Conservation (phyloP, 2,888 invertebrate species). For the Ochropacha duplaris region DNA sequence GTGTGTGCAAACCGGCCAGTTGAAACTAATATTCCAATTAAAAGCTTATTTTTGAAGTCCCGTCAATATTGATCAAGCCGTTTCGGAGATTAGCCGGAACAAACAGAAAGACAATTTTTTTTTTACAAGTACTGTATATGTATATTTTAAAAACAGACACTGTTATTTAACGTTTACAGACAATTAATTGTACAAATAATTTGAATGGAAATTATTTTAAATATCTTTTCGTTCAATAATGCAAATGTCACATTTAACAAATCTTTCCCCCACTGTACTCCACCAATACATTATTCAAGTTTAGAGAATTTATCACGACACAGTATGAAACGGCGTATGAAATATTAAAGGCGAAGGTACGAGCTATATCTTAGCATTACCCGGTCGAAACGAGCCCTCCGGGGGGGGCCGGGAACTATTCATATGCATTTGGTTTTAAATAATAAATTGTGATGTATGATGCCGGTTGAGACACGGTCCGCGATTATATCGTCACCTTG, state of each 20-base stretch:
- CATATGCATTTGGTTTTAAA: slow-evolving; percentile 40
- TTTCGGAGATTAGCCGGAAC: no score
- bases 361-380: slow-evolving; percentile 25
- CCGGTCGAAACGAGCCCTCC: slow-evolving; percentile 20
- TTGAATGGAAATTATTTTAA: no score
- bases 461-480: slow-evolving; percentile 6
- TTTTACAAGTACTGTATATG: no score
- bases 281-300: slow-evolving; percentile 27
- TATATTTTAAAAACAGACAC: no score
- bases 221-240: slow-evolving; percentile 7
- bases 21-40: no score
- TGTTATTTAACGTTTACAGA: no score
- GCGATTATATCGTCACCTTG: slow-evolving; percentile 2
- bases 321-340: slow-evolving; percentile 35
- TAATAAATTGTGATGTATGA: slow-evolving; percentile 38
- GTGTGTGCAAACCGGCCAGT: no score
- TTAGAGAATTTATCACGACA: slow-evolving; percentile 33
- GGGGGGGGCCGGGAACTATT: slow-evolving; percentile 25
- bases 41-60: no score
- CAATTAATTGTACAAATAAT: no score
- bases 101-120: no score
- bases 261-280: slow-evolving; percentile 12
- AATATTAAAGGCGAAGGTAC: slow-evolving; percentile 42
- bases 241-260: slow-evolving; percentile 4
- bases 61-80: no score